A percentile compares a stretch with the other conserved stretches of the same genome.
Evolutionary conservation across 2,797 vertebrate genomes (phyloP).

Genomic region (Cebuella pygmaea): DNA sequence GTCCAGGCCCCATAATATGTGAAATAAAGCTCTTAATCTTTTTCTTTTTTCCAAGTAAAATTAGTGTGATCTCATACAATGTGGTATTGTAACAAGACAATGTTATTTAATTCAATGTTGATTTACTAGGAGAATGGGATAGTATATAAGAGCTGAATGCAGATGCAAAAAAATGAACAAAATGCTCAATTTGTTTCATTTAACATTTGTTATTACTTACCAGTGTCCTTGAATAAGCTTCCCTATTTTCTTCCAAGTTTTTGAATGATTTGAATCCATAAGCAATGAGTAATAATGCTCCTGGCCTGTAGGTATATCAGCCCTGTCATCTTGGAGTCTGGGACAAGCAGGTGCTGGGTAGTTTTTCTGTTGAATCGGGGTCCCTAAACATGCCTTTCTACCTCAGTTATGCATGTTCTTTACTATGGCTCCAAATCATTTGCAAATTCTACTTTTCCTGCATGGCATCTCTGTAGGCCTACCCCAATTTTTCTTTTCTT

Average conservation of each 20-base stretch:
- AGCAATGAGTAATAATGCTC: not conserved
- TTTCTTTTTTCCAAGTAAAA: constrained; percentile 28
- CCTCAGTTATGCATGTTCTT: not conserved
- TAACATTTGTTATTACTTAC: not conserved
- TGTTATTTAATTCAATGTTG: not conserved
- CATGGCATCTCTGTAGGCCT: not conserved
- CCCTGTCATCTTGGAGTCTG: not conserved
- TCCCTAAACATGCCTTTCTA: not conserved
- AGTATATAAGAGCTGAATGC: not conserved
- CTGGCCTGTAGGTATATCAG: not conserved
- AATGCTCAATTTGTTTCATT: not conserved
- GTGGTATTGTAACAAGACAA: not conserved
- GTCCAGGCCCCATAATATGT: not conserved
- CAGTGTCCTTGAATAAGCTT: not conserved
- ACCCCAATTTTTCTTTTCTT: too few relatives aligned
- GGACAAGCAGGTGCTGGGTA: not conserved
- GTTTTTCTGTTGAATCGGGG: not conserved
- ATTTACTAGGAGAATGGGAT: not conserved
- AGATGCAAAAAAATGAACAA: not conserved
- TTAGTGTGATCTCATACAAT: not conserved
- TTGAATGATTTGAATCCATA: not conserved
- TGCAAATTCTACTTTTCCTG: not conserved
- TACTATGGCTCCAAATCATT: not conserved
- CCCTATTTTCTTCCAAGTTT: not conserved
- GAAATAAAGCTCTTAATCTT: constrained; percentile 21